phyloP scores from a whole-genome alignment of 2,888 invertebrate genomes.

The Junonia oenone region DNA sequence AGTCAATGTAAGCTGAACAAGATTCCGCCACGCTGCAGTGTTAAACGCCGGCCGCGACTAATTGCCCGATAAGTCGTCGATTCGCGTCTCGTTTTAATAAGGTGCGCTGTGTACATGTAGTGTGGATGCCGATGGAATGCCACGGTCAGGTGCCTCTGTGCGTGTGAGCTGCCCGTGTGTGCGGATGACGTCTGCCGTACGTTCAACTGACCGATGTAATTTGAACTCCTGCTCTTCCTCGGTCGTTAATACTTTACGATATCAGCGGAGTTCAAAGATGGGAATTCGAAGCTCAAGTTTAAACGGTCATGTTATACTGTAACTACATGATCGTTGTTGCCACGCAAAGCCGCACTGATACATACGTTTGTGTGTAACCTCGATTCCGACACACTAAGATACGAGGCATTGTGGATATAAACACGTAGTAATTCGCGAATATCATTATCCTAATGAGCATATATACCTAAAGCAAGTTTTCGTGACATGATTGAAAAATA shows the following conservation, averaged over 20 bases:
- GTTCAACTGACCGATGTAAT: constrained; percentile 45
- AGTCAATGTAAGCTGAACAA: constrained; percentile 59
- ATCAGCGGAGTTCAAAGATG: constrained; percentile 48
- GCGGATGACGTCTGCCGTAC: constrained; percentile 76
- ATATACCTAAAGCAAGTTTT: constrained; percentile 43
- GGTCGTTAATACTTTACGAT: constrained; percentile 31
- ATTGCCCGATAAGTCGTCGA: constrained; percentile 80
- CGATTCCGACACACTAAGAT: constrained; percentile 71
- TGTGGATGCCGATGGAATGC: constrained; percentile 74
- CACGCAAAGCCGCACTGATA: constrained; percentile 65
- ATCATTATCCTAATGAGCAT: constrained; percentile 74
- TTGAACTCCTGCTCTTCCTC: constrained; percentile 48
- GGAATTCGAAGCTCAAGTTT: constrained; percentile 45
- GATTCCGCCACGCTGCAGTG: constrained; percentile 48
- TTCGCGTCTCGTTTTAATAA: constrained; percentile 80
- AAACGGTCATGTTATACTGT: constrained; percentile 48
- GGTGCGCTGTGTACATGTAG: constrained; percentile 72
- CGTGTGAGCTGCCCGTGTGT: constrained; percentile 50
- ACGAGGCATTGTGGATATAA: constrained; percentile 69
- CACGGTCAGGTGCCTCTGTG: constrained; percentile 63
- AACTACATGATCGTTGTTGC: constrained; percentile 70
- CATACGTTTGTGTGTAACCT: constrained; percentile 69
- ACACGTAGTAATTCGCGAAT: constrained; percentile 74
- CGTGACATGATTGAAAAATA: constrained; percentile 48
- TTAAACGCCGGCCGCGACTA: constrained; percentile 72